Evolutionary conservation across 2,113 vertebrate genomes (phyloP).

Genomic region (Amphiprion ocellaris): DNA sequence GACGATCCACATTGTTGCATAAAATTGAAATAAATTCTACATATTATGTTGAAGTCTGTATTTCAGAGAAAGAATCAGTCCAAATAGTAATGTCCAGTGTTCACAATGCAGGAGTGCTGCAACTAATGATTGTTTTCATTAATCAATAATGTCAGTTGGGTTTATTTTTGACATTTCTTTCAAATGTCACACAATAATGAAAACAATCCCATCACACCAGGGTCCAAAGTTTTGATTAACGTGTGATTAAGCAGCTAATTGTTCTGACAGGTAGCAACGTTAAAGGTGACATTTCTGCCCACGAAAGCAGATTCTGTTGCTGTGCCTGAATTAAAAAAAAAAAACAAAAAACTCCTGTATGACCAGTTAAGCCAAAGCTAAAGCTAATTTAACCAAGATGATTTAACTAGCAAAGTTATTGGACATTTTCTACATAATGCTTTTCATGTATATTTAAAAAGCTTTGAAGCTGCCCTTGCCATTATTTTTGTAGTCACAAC

Average conservation of each 20-base stretch:
- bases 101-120: conserved; percentile 1
- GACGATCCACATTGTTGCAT: not conserved
- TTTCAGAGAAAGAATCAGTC: no score
- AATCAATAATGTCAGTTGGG: conserved; percentile 36
- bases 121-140: conserved; percentile 21
- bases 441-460: no score
- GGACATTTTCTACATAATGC: no score
- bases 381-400: not conserved
- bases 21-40: not conserved
- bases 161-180: conserved; percentile 34
- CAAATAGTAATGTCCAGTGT: conserved; percentile 7
- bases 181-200: conserved; percentile 47
- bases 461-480: no score
- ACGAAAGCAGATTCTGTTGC: not conserved
- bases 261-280: not conserved
- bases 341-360: not conserved
- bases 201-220: conserved; percentile 16
- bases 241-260: conserved; percentile 10
- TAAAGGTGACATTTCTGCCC: not conserved
- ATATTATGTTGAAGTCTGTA: not conserved
- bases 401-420: no score
- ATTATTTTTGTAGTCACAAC: no score
- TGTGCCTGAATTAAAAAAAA: no score
- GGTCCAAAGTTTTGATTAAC: not conserved
- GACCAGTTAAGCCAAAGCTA: not conserved